These are phyloP conservation scores for Leptinotarsa undecemlineata DNA, from an alignment of 1,140 invertebrate species.

Conservation along the genomic window DNA sequence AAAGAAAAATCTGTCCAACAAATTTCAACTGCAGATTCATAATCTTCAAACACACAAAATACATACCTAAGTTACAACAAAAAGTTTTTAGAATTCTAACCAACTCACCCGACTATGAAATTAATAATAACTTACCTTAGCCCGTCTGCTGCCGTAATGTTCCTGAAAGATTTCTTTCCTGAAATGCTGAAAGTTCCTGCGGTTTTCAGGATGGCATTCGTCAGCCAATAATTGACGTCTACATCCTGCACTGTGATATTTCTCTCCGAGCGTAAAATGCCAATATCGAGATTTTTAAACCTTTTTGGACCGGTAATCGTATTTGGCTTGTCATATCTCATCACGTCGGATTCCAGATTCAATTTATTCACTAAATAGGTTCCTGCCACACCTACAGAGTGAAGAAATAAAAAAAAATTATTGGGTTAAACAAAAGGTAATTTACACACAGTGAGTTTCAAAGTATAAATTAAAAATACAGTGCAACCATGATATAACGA, in stretches of 20 bases:
- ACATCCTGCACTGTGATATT: constrained; percentile 53
- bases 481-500: too few relatives aligned
- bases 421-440: not conserved
- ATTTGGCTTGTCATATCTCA: constrained; percentile 51
- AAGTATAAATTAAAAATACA: too few relatives aligned
- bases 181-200: constrained; percentile 37
- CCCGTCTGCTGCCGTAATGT: constrained; percentile 38
- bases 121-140: constrained; percentile 37
- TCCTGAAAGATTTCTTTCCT: constrained; percentile 41
- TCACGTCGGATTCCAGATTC: constrained; percentile 55
- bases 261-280: constrained; percentile 44
- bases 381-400: constrained; percentile 44
- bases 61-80: too few relatives aligned
- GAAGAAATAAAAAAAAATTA: not conserved
- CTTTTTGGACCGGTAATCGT: constrained; percentile 52
- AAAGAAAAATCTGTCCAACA: too few relatives aligned
- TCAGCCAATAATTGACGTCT: constrained; percentile 54
- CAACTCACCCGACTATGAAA: too few relatives aligned
- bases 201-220: constrained; percentile 46
- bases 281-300: constrained; percentile 44
- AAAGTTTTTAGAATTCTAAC: too few relatives aligned
- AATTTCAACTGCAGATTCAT: too few relatives aligned
- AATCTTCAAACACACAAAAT: too few relatives aligned
- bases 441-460: not conserved
- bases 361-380: constrained; percentile 53